Conservation (phyloP, 30 jellyfish, hydroid and myxozoan genomes). For the Hydractinia echinata region DNA sequence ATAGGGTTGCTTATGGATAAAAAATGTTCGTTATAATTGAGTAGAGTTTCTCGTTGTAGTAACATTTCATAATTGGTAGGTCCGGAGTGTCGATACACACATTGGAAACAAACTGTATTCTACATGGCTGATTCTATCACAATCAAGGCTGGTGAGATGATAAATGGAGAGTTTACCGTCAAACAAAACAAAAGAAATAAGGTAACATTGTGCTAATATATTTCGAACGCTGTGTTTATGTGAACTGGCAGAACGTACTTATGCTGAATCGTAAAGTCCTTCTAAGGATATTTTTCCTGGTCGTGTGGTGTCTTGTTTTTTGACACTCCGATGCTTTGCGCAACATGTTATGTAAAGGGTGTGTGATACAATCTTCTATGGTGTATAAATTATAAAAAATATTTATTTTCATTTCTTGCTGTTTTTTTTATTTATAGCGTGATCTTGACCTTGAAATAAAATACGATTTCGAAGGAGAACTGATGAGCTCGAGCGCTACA, state of each 20-base stretch:
- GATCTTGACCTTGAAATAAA: constrained; percentile 73
- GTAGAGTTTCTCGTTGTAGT: not conserved
- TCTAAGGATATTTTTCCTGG: too few relatives aligned
- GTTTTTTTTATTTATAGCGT: constrained; percentile 47
- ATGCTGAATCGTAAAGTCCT: too few relatives aligned
- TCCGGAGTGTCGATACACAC: constrained; percentile 91
- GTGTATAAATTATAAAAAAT: not conserved
- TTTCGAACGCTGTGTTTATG: too few relatives aligned
- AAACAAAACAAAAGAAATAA: constrained; percentile 72
- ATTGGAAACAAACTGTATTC: constrained; percentile 96
- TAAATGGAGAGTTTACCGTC: constrained; percentile 59
- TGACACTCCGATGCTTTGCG: too few relatives aligned
- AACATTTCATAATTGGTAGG: constrained; percentile 40
- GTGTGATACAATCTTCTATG: too few relatives aligned
- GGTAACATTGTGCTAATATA: constrained; percentile 25
- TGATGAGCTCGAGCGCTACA: constrained; percentile 53
- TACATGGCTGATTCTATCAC: constrained; percentile 83
- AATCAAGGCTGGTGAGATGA: constrained; percentile 76
- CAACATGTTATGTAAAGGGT: too few relatives aligned
- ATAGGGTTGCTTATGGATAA: not conserved
- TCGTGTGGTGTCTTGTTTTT: too few relatives aligned
- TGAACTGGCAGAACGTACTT: too few relatives aligned
- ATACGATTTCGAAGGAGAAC: constrained; percentile 77
- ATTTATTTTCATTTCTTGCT: not conserved
- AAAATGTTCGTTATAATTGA: not conserved